A percentile compares a stretch with the other conserved stretches of the same genome.
phyloP scores from a whole-genome alignment of 2,888 invertebrate species.

The Tenthredo mesomela region DNA sequence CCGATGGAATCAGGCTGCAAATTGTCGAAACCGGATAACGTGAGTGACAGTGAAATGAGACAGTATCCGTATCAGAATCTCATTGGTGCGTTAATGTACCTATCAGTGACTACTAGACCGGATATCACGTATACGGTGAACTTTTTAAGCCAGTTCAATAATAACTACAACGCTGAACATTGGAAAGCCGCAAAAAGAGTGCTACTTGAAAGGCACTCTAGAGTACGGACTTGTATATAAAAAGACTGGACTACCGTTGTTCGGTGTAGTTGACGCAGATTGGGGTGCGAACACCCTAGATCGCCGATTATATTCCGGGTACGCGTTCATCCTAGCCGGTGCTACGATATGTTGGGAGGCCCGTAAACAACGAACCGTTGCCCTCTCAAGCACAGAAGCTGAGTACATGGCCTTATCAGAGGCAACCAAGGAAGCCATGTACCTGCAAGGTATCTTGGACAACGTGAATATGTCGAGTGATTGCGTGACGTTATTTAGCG shows the following conservation, averaged over 20 bases:
- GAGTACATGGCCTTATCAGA: slow-evolving; percentile 27
- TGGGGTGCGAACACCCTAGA: slow-evolving; percentile 48
- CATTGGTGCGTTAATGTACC: slow-evolving; percentile 53
- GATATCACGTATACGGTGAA: slow-evolving; percentile 49
- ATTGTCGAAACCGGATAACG: neutral
- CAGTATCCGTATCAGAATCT: slow-evolving; percentile 47
- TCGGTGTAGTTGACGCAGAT: slow-evolving; percentile 53
- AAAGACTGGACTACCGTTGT: neutral
- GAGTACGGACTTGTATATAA: slow-evolving; percentile 54
- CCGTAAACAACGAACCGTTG: slow-evolving; percentile 42
- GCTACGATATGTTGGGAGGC: slow-evolving; percentile 33
- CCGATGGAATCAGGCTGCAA: neutral
- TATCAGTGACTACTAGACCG: slow-evolving; percentile 41
- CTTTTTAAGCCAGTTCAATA: slow-evolving; percentile 48
- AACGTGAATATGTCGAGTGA: neutral
- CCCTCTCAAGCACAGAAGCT: slow-evolving; percentile 32
- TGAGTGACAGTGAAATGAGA: neutral
- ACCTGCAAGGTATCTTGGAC: neutral
- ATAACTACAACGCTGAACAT: slow-evolving; percentile 22
- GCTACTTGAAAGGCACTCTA: slow-evolving; percentile 57
- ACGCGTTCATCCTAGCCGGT: slow-evolving; percentile 25
- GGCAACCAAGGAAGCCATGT: slow-evolving; percentile 32
- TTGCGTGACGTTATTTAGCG: neutral
- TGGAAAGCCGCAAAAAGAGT: slow-evolving; percentile 54
- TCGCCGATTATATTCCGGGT: slow-evolving; percentile 54